Base-by-base conservation (phyloP, 2,113 vertebrate genomes). In the Etia nguti region DNA sequence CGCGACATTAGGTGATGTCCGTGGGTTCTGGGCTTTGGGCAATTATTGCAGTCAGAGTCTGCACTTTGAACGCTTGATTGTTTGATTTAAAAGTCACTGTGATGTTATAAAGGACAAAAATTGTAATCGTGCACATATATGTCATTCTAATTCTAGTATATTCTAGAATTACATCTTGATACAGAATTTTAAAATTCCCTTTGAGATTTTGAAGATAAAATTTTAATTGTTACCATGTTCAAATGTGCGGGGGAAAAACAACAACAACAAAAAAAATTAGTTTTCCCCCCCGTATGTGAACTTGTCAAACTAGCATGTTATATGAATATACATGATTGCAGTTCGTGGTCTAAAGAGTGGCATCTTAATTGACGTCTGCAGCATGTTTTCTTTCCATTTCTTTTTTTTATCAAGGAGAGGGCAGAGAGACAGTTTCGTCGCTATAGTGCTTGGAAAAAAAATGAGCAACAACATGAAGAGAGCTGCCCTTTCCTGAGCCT, bases 401-500 rank as follows among this genome's bases (percentile, higher is more conserved):
- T 89, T 81, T 87, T 86, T 34, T 87, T 86, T 34, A 75, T 90
- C 75, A 82, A 50, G 26, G 85, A 88, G 73, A 89, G 62, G 41
- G 50, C 81, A 83, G 34, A 83, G 87, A 56, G 46, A 60, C 20
- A 18, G 31, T 82, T 89, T 60, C 48, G 46, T 89, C 3, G 34
- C 80, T 34, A 43, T 57, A 73, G 52, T 65, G 70, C 75, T 60
- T 20, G 43, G 70, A 94, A 91, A 83, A 88, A 92, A 94, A 95
- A 92, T 83, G 88, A 92, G 73, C 88, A 93, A 90, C 86, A 87
- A 70, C 82, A 87, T 84, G 86, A 83, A 86, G 77, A 89, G 80
- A 90, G 90, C 87, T 95, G 95, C 93, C 94, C 94, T 95, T 94
- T 92, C 85, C 84, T 43, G 10, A 29, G 79, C 65, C 92, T 85